phyloP scores from a whole-genome alignment of 2,888 invertebrate genomes.

The Nymphalis c-album region DNA sequence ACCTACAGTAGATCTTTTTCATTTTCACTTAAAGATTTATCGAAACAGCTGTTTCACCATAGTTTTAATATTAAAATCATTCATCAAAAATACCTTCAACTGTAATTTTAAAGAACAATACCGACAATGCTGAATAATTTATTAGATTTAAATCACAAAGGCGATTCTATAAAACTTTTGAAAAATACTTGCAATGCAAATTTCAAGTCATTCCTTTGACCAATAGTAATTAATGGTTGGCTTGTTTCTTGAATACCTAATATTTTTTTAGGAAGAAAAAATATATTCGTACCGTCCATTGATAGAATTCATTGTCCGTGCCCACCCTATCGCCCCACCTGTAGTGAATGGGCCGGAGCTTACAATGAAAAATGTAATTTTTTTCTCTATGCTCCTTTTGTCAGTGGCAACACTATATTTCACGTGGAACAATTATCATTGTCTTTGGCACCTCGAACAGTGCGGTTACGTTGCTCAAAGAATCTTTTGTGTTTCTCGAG shows the following conservation, averaged over 20 bases:
- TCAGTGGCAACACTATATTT: slow-evolving; percentile 80
- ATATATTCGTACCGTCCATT: slow-evolving; percentile 65
- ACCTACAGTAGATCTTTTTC: no score
- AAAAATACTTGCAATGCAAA: slow-evolving; percentile 13
- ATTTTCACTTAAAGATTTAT: no score
- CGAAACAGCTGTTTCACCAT: no score
- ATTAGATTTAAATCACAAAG: not conserved
- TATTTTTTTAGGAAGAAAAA: slow-evolving; percentile 33
- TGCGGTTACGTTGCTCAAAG: slow-evolving; percentile 58
- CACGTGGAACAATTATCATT: slow-evolving; percentile 80
- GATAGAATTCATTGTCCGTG: slow-evolving; percentile 70
- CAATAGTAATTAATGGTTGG: slow-evolving; percentile 36
- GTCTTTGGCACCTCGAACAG: slow-evolving; percentile 76
- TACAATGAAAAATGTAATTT: slow-evolving; percentile 77
- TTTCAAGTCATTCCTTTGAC: slow-evolving; percentile 26
- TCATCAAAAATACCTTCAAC: no score
- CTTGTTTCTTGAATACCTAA: slow-evolving; percentile 30
- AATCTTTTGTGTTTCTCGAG: slow-evolving; percentile 52
- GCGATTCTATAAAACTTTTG: slow-evolving; percentile 1
- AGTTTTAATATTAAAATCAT: no score
- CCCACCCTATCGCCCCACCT: slow-evolving; percentile 72
- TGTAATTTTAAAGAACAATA: no score
- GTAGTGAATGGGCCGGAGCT: slow-evolving; percentile 72
- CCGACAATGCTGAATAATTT: not conserved
- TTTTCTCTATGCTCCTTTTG: slow-evolving; percentile 69